A percentile compares a stretch with the other conserved stretches of the same genome.
Evolutionary conservation across 2,797 vertebrate species (phyloP).

Genomic region (Danio kyathit): DNA sequence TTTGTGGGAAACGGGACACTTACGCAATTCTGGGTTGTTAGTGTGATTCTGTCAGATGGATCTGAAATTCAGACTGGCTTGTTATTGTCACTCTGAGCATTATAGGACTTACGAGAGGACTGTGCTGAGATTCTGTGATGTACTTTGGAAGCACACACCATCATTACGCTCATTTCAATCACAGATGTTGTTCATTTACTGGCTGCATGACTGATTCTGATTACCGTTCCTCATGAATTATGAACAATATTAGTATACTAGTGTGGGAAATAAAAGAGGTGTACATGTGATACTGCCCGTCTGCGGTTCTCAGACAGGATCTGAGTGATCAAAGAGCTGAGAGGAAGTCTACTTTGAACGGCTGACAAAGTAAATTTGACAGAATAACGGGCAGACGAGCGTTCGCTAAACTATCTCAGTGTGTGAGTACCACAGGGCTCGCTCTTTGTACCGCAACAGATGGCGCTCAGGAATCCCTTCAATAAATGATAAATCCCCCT

Average conservation of each 20-base stretch:
- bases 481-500: conserved; percentile 13
- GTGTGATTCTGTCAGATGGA: conserved; percentile 43
- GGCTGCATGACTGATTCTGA: background rate
- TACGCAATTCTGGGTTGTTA: conserved; percentile 50
- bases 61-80: conserved; percentile 34
- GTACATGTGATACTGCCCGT: conserved; percentile 4
- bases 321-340: conserved; percentile 13
- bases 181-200: background rate
- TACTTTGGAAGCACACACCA: conserved; percentile 18
- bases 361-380: conserved; percentile 34
- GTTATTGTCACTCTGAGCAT: conserved; percentile 11
- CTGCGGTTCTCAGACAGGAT: conserved; percentile 2
- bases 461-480: conserved; percentile 21
- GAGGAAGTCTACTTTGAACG: conserved; percentile 38
- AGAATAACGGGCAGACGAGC: conserved; percentile 33
- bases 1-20: conserved; percentile 16
- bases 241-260: background rate
- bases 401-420: conserved; percentile 51
- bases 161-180: background rate
- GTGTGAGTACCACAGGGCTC: conserved; percentile 19
- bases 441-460: conserved; percentile 18
- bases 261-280: background rate
- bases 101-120: background rate
- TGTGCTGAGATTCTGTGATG: background rate
- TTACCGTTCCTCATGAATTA: background rate